These are phyloP conservation scores for Phenacoccus solenopsis DNA, from an alignment of 1,140 invertebrate genomes.

Conservation along the genomic window DNA sequence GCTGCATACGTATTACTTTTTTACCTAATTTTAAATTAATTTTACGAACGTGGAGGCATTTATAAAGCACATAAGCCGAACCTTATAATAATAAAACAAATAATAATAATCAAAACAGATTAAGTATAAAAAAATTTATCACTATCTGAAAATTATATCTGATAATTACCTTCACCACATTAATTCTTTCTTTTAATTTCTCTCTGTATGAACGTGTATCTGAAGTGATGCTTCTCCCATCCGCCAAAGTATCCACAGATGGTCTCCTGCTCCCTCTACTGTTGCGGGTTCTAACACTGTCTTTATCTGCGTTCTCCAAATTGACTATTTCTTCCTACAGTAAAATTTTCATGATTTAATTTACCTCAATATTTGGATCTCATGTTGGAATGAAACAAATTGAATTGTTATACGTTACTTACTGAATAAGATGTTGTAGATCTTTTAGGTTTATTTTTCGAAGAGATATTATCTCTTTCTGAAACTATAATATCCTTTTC, in stretches of 20 bases:
- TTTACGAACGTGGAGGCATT: too few relatives aligned
- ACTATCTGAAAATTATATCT: too few relatives aligned
- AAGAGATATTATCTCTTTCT: neutral
- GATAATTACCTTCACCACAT: constrained; percentile 26
- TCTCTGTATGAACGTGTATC: constrained; percentile 28
- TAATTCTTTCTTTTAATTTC: constrained; percentile 27
- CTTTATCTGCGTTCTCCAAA: neutral
- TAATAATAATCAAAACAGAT: too few relatives aligned
- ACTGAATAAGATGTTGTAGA: neutral
- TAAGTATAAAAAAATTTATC: too few relatives aligned
- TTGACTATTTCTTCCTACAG: too few relatives aligned
- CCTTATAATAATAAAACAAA: too few relatives aligned
- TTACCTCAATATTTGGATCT: neutral
- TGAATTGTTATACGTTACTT: neutral
- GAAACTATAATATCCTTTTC: too few relatives aligned
- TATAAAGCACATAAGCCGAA: too few relatives aligned
- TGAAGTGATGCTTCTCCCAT: constrained; percentile 24
- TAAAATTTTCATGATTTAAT: neutral
- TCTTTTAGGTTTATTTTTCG: neutral
- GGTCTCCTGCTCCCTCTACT: constrained; percentile 14
- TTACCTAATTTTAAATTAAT: too few relatives aligned
- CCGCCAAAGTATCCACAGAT: constrained; percentile 21
- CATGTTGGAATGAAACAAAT: neutral
- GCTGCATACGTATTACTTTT: too few relatives aligned
- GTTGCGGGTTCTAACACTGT: neutral